Conservation (phyloP, 2,113 vertebrate genomes). For the Dasyornis broadbenti region DNA sequence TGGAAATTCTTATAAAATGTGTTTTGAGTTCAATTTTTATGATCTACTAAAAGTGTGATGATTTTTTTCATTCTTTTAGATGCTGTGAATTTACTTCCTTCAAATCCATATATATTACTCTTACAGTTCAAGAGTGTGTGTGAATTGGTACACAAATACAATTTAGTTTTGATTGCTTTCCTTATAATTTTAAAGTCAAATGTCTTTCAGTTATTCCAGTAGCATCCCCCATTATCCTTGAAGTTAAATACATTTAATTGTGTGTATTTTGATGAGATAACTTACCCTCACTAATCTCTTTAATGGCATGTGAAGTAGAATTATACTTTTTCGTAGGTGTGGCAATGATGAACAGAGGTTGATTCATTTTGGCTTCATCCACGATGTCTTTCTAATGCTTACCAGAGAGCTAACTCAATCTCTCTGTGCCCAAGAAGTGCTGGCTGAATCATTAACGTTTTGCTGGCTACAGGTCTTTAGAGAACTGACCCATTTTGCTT, state of each 20-base stretch:
- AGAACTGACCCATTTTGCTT: neutral
- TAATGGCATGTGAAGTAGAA: neutral
- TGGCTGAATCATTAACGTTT: neutral
- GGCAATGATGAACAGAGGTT: neutral
- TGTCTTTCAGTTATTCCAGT: neutral
- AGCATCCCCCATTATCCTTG: neutral
- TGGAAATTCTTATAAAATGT: neutral
- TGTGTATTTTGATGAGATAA: neutral
- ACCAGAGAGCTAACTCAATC: neutral
- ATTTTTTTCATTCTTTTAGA: neutral
- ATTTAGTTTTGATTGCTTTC: neutral
- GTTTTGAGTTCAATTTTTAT: neutral
- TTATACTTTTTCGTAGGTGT: neutral
- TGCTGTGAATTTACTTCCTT: neutral
- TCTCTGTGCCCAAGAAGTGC: neutral
- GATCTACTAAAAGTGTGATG: neutral
- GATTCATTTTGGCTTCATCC: neutral
- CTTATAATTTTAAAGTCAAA: neutral
- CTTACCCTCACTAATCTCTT: neutral
- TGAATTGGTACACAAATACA: neutral
- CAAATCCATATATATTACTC: neutral
- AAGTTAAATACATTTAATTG: neutral
- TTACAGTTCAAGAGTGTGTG: neutral
- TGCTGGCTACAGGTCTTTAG: neutral
- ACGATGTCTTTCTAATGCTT: neutral